phyloP scores from a whole-genome alignment of 2,113 vertebrate species.

The Sapajus apella region DNA sequence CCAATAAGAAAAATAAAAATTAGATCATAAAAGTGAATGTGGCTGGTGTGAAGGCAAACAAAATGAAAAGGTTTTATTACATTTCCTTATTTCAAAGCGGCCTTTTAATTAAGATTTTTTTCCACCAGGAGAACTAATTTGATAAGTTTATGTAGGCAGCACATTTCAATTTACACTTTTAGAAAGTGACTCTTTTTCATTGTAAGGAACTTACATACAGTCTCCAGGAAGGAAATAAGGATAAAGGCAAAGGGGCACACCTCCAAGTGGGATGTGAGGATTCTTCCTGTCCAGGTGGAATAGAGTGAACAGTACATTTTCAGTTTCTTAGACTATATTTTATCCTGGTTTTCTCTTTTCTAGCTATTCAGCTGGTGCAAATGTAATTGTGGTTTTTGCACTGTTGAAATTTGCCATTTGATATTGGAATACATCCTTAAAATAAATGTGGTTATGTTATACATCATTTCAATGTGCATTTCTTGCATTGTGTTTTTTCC shows the following conservation, averaged over 20 bases:
- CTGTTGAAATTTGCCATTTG: too few species aligned
- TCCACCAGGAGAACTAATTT: conserved; percentile 41
- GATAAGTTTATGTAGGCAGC: background rate
- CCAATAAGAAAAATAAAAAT: conserved; percentile 48
- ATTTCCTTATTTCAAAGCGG: conserved; percentile 16
- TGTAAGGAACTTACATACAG: background rate
- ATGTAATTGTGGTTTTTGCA: too few species aligned
- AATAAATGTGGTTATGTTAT: too few species aligned
- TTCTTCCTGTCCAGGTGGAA: background rate
- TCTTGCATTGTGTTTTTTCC: too few species aligned
- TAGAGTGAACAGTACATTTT: background rate
- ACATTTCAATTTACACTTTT: conserved; percentile 51
- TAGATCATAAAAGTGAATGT: background rate
- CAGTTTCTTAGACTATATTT: background rate
- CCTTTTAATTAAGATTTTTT: conserved; percentile 56
- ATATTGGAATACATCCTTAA: too few species aligned
- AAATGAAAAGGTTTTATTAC: conserved; percentile 24
- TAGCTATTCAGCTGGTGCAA: background rate
- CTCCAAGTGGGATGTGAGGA: accelerated
- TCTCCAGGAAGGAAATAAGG: background rate
- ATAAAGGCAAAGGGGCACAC: background rate
- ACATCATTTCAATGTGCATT: too few species aligned
- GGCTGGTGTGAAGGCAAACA: background rate
- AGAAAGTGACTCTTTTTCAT: background rate
- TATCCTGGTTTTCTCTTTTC: background rate